Conservation (phyloP, 2,888 invertebrate genomes). For the Limnephilus auricula region DNA sequence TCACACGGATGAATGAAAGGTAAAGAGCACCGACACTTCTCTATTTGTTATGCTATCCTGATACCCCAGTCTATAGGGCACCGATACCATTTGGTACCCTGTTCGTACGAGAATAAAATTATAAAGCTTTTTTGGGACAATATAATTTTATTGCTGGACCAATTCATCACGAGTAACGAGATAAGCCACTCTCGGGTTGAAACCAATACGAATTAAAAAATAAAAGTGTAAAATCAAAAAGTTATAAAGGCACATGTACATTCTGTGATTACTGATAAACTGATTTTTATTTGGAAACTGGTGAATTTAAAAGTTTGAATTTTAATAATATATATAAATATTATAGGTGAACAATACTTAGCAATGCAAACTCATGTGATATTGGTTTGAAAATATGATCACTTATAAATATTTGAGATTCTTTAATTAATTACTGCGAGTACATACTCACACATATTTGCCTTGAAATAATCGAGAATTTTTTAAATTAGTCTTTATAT, state of each 20-base stretch:
- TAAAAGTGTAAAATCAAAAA: neutral
- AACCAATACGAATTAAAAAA: neutral
- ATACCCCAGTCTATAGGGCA: slow-evolving; percentile 30
- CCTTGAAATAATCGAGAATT: no score
- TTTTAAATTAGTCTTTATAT: no score
- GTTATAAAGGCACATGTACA: neutral
- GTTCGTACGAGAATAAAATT: neutral
- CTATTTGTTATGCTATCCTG: slow-evolving; percentile 44
- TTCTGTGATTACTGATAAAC: no score
- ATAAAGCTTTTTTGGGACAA: slow-evolving; percentile 31
- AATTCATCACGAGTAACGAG: slow-evolving; percentile 43
- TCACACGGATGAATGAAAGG: slow-evolving; percentile 41
- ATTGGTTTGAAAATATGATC: no score
- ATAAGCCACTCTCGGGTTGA: slow-evolving; percentile 26
- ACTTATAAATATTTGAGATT: no score
- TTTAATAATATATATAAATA: no score
- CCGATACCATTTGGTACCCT: neutral
- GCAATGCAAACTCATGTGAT: no score
- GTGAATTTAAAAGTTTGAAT: no score
- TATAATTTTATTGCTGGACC: slow-evolving; percentile 49
- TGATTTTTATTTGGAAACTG: no score
- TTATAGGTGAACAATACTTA: no score
- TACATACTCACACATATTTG: no score
- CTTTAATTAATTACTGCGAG: no score
- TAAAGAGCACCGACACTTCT: slow-evolving; percentile 34